Evolutionary conservation across 2,113 vertebrate species (phyloP).

Genomic region (Noturus placidus): DNA sequence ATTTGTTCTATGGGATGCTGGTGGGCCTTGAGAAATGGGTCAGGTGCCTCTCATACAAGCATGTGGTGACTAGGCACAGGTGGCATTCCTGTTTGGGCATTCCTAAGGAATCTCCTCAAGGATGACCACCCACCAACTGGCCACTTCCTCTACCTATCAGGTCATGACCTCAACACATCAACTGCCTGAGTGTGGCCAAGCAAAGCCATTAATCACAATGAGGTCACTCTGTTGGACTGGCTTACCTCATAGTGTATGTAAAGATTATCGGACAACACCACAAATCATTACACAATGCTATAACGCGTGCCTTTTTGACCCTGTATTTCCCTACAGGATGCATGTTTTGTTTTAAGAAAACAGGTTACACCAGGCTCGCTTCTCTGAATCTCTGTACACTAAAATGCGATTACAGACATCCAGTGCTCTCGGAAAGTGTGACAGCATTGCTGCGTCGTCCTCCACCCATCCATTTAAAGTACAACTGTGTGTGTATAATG

Average conservation of each 20-base stretch:
- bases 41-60: conserved; percentile 39
- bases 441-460: conserved; percentile 17
- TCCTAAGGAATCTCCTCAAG: conserved; percentile 60
- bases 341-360: conserved; percentile 7
- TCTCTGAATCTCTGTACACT: conserved; percentile 1
- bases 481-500: conserved; percentile 30
- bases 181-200: conserved; percentile 62
- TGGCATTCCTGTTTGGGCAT: conserved; percentile 56
- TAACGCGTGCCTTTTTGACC: conserved; percentile 33
- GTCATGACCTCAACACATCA: conserved; percentile 64
- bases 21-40: conserved; percentile 34
- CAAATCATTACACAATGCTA: conserved; percentile 31
- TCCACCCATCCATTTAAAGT: neutral
- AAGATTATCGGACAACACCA: conserved; percentile 11
- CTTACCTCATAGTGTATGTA: conserved; percentile 36
- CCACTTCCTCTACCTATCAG: conserved; percentile 68
- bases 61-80: conserved; percentile 54
- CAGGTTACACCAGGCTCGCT: neutral
- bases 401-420: conserved; percentile 32
- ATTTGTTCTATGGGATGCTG: conserved; percentile 69
- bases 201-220: conserved; percentile 65
- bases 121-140: conserved; percentile 65
- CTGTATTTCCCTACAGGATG: conserved; percentile 22
- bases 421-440: conserved; percentile 35
- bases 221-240: conserved; percentile 66